These are phyloP conservation scores for Eremobia ochroleuca DNA, from an alignment of 2,888 invertebrate genomes.

Conservation along the genomic window DNA sequence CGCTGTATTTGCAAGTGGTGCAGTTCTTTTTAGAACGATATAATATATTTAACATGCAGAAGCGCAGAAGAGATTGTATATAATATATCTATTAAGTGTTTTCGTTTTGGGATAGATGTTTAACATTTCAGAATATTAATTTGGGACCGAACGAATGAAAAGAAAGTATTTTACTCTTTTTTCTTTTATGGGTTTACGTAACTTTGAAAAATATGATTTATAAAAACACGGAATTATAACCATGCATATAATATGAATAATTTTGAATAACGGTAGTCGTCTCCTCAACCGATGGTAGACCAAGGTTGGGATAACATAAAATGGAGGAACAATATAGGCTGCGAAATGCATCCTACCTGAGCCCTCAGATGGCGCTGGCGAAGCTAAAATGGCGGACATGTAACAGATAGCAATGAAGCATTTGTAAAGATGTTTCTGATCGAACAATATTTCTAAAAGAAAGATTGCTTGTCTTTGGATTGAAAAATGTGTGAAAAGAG, in stretches of 20 bases:
- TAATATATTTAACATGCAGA: slow-evolving; percentile 43
- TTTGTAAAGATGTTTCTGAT: slow-evolving; percentile 77
- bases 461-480: slow-evolving; percentile 38
- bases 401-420: slow-evolving; percentile 77
- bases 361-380: slow-evolving; percentile 76
- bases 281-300: slow-evolving; percentile 4
- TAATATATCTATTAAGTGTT: not conserved
- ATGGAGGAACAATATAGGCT: slow-evolving; percentile 38
- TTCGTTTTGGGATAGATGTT: not conserved
- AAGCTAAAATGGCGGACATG: slow-evolving; percentile 73
- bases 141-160: not conserved
- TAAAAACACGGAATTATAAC: slow-evolving; percentile 1
- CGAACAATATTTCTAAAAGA: slow-evolving; percentile 36
- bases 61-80: slow-evolving; percentile 23
- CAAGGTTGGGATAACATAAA: slow-evolving; percentile 9
- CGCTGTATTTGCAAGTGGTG: not conserved
- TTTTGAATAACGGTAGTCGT: not conserved
- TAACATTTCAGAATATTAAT: not conserved
- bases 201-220: not conserved
- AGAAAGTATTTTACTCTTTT: not conserved
- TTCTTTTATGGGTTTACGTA: not conserved
- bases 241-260: slow-evolving; percentile 27
- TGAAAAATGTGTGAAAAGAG: not conserved
- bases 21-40: slow-evolving; percentile 23
- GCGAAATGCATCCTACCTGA: slow-evolving; percentile 71